A percentile compares a stretch with the other conserved stretches of the same genome.
Evolutionary conservation across 2,113 vertebrate species (phyloP).

Genomic region (Lichenostomus cassidix): DNA sequence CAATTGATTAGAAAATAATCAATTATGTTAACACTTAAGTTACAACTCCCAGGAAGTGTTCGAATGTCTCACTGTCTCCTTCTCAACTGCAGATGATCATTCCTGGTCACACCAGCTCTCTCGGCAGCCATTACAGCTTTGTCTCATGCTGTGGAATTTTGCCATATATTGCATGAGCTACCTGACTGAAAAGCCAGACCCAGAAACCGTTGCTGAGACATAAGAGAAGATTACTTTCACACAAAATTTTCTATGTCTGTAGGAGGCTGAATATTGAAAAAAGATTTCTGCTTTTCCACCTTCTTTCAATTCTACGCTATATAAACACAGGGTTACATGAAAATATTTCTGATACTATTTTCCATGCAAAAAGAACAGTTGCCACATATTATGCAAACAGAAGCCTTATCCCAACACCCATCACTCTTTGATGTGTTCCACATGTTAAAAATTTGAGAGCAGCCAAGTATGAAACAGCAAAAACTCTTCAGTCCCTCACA

Average conservation of each 20-base stretch:
- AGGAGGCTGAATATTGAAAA: background rate
- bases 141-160: background rate
- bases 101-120: background rate
- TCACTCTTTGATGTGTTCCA: conserved; percentile 21
- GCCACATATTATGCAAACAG: background rate
- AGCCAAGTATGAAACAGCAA: conserved; percentile 1
- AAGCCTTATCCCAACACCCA: background rate
- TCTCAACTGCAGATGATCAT: background rate
- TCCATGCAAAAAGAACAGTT: background rate
- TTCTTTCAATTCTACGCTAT: background rate
- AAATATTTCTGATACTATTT: background rate
- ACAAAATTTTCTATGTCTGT: background rate
- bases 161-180: background rate
- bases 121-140: background rate
- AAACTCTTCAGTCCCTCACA: background rate
- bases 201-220: background rate
- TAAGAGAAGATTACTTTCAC: background rate
- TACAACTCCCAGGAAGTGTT: background rate
- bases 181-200: background rate
- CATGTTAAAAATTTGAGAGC: background rate
- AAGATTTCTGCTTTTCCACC: background rate
- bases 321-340: background rate
- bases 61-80: background rate
- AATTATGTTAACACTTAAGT: background rate
- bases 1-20: background rate